These are phyloP conservation scores for Agrypnia vestita DNA, from an alignment of 1,140 invertebrate species.

Conservation along the genomic window DNA sequence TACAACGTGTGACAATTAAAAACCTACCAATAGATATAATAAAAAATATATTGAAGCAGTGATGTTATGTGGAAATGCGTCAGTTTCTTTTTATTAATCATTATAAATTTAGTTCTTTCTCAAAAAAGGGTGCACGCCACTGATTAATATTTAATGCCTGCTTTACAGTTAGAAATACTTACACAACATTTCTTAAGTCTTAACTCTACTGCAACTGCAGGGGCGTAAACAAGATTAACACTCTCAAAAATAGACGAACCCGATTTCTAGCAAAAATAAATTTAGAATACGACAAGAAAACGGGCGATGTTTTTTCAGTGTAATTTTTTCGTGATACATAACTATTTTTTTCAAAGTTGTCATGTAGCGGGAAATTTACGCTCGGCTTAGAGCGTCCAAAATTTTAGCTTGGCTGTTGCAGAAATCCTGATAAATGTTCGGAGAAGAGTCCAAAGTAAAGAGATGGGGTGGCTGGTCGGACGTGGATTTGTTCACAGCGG, in stretches of 20 bases:
- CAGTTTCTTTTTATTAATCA: no score
- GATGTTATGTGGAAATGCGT: no score
- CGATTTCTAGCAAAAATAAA: slow-evolving; percentile 18
- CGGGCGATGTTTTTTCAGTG: slow-evolving; percentile 37
- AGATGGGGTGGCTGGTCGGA: slow-evolving; percentile 30
- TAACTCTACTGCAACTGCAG: not conserved
- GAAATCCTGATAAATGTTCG: slow-evolving; percentile 72
- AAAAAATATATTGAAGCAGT: no score
- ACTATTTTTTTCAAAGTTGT: slow-evolving; percentile 68
- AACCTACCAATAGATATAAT: no score
- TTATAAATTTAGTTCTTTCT: no score
- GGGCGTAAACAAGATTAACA: slow-evolving; percentile 17
- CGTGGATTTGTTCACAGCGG: slow-evolving; percentile 21
- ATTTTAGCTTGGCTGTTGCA: slow-evolving; percentile 73
- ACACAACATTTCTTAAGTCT: no score
- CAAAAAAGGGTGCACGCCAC: no score
- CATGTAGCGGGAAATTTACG: slow-evolving; percentile 74
- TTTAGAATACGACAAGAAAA: slow-evolving; percentile 8
- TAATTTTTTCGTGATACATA: slow-evolving; percentile 41
- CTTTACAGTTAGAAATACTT: no score
- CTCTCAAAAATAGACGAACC: slow-evolving; percentile 34
- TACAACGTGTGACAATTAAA: no score
- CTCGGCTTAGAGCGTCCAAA: slow-evolving; percentile 73
- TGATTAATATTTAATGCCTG: no score
- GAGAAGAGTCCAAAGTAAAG: slow-evolving; percentile 64